Percentiles rank a stretch among this genome's conserved stretches.
These are phyloP conservation scores for Phalacrocorax carbo DNA, from an alignment of 2,113 vertebrate species.

Conservation along the genomic window DNA sequence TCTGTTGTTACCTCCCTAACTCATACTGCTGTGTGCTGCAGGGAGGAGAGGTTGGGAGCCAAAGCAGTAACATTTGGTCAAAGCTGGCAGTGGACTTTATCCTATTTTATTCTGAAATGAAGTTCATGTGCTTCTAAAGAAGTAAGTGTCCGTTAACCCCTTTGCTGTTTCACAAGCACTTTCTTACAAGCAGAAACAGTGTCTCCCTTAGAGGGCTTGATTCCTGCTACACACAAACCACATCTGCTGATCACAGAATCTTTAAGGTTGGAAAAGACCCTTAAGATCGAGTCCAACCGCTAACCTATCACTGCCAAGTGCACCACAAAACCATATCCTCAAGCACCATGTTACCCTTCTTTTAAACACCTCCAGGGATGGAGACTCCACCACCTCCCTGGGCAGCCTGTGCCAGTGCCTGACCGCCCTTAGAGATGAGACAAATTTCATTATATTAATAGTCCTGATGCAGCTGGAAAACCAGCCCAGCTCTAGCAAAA, in stretches of 20 bases:
- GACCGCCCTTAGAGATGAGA: neutral
- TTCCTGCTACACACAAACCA: neutral
- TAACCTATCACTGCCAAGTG: too few species aligned
- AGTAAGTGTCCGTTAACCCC: neutral
- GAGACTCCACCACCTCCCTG: too few species aligned
- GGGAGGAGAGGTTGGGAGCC: neutral
- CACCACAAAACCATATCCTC: too few species aligned
- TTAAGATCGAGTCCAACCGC: too few species aligned
- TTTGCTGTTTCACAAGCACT: neutral
- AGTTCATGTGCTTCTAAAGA: neutral
- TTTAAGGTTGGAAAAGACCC: too few species aligned
- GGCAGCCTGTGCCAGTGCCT: too few species aligned
- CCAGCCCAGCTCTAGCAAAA: neutral
- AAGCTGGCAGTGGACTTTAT: neutral
- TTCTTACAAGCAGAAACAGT: neutral
- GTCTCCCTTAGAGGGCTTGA: neutral
- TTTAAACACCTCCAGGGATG: too few species aligned
- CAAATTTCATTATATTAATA: neutral
- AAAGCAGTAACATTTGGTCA: neutral
- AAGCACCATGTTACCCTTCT: too few species aligned
- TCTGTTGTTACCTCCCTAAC: neutral
- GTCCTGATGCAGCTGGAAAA: neutral
- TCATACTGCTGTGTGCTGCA: neutral
- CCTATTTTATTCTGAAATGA: neutral
- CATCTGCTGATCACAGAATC: neutral